Conservation (phyloP, 2,888 invertebrate species). For the Tillus elongatus region DNA sequence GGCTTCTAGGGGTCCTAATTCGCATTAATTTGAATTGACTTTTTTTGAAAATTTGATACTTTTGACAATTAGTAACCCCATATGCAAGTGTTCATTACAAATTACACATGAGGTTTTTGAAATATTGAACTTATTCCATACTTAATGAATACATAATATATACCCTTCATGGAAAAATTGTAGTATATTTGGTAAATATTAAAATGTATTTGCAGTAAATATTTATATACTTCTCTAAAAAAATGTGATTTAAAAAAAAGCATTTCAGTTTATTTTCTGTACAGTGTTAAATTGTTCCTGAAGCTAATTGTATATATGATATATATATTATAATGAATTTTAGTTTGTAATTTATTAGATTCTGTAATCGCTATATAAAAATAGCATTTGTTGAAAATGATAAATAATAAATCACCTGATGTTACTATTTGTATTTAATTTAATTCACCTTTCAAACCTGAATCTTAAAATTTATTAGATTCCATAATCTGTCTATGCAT, state of each 20-base stretch:
- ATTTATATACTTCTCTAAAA: background rate
- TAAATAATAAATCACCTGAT: constrained; percentile 29
- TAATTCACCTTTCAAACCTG: background rate
- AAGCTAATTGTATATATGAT: constrained; percentile 23
- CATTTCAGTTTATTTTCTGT: constrained; percentile 21
- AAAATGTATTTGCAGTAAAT: background rate
- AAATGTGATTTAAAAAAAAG: constrained; percentile 16
- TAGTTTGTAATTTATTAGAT: constrained; percentile 32
- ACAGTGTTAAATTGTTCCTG: constrained; percentile 22
- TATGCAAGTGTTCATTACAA: too few species aligned
- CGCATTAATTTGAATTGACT: too few species aligned
- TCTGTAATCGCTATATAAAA: constrained; percentile 28
- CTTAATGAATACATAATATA: too few species aligned
- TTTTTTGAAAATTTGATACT: too few species aligned
- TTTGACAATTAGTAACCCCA: too few species aligned
- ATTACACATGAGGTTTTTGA: too few species aligned
- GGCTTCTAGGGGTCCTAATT: too few species aligned
- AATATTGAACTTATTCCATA: too few species aligned
- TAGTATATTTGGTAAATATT: too few species aligned
- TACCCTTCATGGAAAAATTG: too few species aligned
- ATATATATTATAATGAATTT: constrained; percentile 21
- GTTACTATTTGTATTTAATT: constrained; percentile 21
- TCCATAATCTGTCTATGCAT: constrained; percentile 3
- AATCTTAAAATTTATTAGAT: background rate
- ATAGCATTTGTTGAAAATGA: constrained; percentile 32